Evolutionary conservation across 2,797 vertebrate genomes (phyloP), one percentile per base, ranked within the genome.

Genomic region (Okamejei kenojei): DNA sequence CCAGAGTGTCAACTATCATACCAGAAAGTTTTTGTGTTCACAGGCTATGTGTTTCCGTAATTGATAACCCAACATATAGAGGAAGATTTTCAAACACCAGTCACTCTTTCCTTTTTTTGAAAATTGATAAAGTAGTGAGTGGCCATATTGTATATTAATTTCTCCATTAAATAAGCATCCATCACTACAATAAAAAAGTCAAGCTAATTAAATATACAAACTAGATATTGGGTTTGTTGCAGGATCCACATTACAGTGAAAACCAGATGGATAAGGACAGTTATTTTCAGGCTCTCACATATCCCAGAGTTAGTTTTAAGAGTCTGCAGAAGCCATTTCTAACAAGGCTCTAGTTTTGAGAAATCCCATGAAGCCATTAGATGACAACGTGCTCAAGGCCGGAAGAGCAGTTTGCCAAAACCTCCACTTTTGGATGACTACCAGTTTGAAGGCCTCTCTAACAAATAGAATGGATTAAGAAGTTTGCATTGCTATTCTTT

Each of bases 131-230:
- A 63, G 10, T 11, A 3, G 29, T 13, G 3, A 32, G 11, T 38
- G 32, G 11, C n/a, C 17, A 13, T 5, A 23, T 84, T 13, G 9
- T 4, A 29, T 11, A 61, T 5, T 58, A 3, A 58, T 84, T 61
- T 29, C 11, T 6, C 54, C 54, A 26, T 82, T 84, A 84, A 61
- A 29, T 29, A 1, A 0, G 54, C 26, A 15, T 13, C 13, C 6
- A 23, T 7, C 29, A 63, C 1, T 86, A 6, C 29, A 1, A 11
- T 86, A 11, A 58, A 63, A 63, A 86, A 63, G 4, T 5, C 9
- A 13, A 86, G 58, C 82, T 86, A 29, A 29, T 86, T 86, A 86
- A 86, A 86, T 63, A 32, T 63, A 82, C 23, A 65, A 32, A 86
- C 63, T 1, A 0, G 29, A 0, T 4, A 63, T 61, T 10, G 32